Conservation (phyloP, 2,797 vertebrate genomes). For the Apogon talboti region DNA sequence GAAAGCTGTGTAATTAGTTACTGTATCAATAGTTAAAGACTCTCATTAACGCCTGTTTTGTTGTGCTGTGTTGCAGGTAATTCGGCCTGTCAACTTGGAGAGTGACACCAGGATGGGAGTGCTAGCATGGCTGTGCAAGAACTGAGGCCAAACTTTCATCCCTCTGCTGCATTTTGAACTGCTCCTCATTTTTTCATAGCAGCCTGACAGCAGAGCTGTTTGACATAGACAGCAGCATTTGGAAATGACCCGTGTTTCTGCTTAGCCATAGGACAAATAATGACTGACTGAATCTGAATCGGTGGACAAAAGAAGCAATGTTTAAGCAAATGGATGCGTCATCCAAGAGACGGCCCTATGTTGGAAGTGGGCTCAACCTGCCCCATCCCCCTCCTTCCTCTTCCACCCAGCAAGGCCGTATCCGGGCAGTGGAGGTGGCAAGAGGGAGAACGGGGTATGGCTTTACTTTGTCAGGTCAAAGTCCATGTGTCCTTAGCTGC, state of each 20-base stretch:
- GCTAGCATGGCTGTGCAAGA: conserved; percentile 43
- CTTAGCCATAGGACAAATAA: conserved; percentile 17
- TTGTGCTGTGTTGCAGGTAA: conserved; percentile 65
- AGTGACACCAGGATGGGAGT: conserved; percentile 69
- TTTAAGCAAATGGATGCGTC: conserved; percentile 82
- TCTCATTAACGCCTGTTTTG: conserved; percentile 14
- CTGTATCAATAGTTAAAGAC: not conserved
- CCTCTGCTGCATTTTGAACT: conserved; percentile 68
- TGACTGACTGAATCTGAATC: conserved; percentile 44
- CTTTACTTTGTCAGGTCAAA: conserved; percentile 94
- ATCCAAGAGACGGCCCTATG: conserved; percentile 69
- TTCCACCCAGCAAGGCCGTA: conserved; percentile 80
- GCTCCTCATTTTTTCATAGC: conserved; percentile 61
- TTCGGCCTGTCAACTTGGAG: conserved; percentile 31
- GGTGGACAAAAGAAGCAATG: conserved; percentile 82
- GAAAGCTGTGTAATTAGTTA: too few relatives aligned
- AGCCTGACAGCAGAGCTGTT: conserved; percentile 41
- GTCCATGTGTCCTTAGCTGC: conserved; percentile 93
- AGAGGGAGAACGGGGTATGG: conserved; percentile 94
- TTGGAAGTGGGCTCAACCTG: conserved; percentile 54
- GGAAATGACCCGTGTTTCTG: conserved; percentile 21
- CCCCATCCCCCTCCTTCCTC: conserved; percentile 52
- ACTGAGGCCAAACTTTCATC: conserved; percentile 69
- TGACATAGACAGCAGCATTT: conserved; percentile 13
- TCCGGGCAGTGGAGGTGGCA: conserved; percentile 92